Conservation (phyloP, 2,113 vertebrate species). For the Scophthalmus maximus region DNA sequence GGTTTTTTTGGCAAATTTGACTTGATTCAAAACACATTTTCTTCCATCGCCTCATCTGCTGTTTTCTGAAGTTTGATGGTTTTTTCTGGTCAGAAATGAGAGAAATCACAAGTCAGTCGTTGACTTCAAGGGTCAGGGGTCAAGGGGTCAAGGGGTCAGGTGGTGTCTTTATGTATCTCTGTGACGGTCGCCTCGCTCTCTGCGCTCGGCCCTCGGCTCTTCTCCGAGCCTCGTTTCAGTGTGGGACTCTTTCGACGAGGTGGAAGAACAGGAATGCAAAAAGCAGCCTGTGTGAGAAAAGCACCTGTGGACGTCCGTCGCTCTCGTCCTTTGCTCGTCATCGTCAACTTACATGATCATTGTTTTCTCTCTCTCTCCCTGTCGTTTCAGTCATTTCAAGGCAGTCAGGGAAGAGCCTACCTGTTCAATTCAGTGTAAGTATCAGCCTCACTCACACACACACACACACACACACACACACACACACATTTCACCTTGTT, state of each 20-base stretch:
- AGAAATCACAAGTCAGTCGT: too few species aligned
- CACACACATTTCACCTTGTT: neutral
- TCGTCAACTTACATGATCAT: slow-evolving; percentile 43
- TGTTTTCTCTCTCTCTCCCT: slow-evolving; percentile 29
- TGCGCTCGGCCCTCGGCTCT: too few species aligned
- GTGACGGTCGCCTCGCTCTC: too few species aligned
- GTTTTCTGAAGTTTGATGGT: too few species aligned
- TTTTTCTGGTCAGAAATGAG: too few species aligned
- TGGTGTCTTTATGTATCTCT: too few species aligned
- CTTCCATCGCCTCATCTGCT: too few species aligned
- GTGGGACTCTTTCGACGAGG: slow-evolving; percentile 46
- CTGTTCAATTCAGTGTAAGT: slow-evolving; percentile 99
- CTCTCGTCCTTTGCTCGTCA: slow-evolving; percentile 41
- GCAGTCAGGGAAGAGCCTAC: slow-evolving; percentile 98
- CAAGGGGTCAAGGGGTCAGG: too few species aligned
- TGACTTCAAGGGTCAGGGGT: too few species aligned
- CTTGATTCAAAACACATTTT: too few species aligned
- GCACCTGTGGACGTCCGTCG: slow-evolving; percentile 29
- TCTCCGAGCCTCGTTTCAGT: slow-evolving; percentile 17
- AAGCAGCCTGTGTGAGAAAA: slow-evolving; percentile 15
- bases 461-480: neutral
- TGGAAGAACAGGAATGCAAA: slow-evolving; percentile 44
- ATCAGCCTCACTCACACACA: slow-evolving; percentile 22
- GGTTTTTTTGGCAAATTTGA: too few species aligned
- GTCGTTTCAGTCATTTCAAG: slow-evolving; percentile 94